These are phyloP conservation scores for Athalia rosae DNA, from an alignment of 2,888 invertebrate species.

Conservation along the genomic window DNA sequence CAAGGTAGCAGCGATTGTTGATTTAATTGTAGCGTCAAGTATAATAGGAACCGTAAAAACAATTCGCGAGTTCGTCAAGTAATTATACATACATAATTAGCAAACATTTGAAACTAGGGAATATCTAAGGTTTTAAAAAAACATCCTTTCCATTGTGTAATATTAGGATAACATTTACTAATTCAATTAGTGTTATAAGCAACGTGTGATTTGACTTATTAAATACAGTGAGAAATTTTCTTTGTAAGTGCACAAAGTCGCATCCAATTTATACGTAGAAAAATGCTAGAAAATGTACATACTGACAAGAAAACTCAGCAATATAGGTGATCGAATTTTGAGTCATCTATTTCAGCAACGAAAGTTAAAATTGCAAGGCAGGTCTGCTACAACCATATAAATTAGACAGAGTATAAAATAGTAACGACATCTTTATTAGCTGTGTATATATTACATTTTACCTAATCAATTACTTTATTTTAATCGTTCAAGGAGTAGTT, in stretches of 20 bases:
- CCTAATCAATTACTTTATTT: slow-evolving; percentile 61
- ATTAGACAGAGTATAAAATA: slow-evolving; percentile 64
- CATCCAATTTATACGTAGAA: slow-evolving; percentile 14
- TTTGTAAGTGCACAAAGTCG: slow-evolving; percentile 33
- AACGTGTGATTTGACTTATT: slow-evolving; percentile 32
- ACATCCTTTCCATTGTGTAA: not conserved
- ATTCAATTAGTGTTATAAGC: slow-evolving; percentile 32
- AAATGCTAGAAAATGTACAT: not conserved
- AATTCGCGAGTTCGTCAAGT: not conserved
- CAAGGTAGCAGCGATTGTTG: slow-evolving; percentile 21
- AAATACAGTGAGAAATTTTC: slow-evolving; percentile 35
- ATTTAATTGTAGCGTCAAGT: slow-evolving; percentile 4
- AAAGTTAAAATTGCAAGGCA: not conserved
- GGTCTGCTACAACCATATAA: not conserved
- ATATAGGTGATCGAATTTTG: not conserved
- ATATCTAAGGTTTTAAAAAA: slow-evolving; percentile 7
- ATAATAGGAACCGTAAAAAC: not conserved
- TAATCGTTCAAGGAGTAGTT: slow-evolving; percentile 60
- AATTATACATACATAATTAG: not conserved
- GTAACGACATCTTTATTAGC: slow-evolving; percentile 72
- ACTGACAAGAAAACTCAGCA: not conserved
- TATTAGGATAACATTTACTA: slow-evolving; percentile 9
- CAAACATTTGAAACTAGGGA: not conserved
- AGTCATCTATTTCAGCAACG: not conserved
- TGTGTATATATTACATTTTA: slow-evolving; percentile 72